Evolutionary conservation across 2,797 vertebrate species (phyloP).

Genomic region (Orientallactaga sibirica): DNA sequence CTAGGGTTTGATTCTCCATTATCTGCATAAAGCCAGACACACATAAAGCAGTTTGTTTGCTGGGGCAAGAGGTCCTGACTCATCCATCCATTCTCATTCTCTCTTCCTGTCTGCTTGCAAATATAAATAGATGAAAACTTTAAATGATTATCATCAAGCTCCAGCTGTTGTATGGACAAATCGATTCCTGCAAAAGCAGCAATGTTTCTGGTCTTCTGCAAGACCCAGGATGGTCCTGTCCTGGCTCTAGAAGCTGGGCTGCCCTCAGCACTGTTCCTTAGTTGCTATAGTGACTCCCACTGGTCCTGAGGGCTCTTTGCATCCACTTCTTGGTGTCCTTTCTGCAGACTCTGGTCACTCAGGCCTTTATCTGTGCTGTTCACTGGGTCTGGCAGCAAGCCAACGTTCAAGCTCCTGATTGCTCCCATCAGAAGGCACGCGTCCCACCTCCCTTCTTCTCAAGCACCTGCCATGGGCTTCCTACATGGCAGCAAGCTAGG

Average conservation of each 20-base stretch:
- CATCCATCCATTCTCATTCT: too few species aligned
- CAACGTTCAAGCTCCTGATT: background rate
- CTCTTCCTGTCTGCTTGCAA: too few species aligned
- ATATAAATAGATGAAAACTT: background rate
- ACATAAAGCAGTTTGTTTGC: background rate
- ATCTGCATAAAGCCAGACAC: too few species aligned
- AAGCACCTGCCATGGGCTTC: background rate
- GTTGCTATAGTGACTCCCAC: background rate
- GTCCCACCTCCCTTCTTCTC: background rate
- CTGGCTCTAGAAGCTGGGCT: background rate
- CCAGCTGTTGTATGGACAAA: background rate
- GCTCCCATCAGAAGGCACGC: background rate
- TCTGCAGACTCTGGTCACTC: background rate
- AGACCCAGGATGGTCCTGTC: background rate
- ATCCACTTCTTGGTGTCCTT: rapidly evolving
- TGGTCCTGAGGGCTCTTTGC: rapidly evolving
- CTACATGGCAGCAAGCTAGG: background rate
- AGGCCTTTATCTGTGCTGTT: background rate
- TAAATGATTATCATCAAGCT: background rate
- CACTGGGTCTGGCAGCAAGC: background rate
- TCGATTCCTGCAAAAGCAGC: background rate
- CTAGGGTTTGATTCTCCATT: too few species aligned
- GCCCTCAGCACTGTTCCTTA: background rate
- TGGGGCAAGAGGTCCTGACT: too few species aligned
- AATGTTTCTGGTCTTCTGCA: background rate